phyloP scores from a whole-genome alignment of 2,113 vertebrate genomes.

The Macquaria ambigua region DNA sequence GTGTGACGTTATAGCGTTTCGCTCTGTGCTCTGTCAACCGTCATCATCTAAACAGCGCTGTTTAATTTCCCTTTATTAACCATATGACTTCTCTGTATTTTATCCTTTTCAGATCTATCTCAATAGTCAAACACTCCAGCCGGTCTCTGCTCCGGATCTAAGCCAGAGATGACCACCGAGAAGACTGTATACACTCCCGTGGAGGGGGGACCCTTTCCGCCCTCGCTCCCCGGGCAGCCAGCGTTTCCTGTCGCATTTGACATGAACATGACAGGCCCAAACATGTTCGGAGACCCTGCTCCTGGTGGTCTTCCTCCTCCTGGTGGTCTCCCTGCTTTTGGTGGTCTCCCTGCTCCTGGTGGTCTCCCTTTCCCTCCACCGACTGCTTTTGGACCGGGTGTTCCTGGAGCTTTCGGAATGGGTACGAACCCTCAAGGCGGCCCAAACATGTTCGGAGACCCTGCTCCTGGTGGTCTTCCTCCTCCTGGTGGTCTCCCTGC shows the following conservation, averaged over 20 bases:
- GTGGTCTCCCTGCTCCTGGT: not conserved
- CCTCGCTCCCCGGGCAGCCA: conserved; percentile 11
- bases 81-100: not conserved
- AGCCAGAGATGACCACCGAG: conserved; percentile 66
- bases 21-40: not conserved
- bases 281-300: conserved; percentile 15
- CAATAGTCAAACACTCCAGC: not conserved
- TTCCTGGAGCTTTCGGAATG: conserved; percentile 49
- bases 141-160: conserved; percentile 7
- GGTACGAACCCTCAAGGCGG: conserved; percentile 18
- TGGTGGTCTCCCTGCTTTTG: not conserved
- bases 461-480: no score
- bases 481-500: not conserved
- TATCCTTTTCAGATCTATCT: not conserved
- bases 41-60: not conserved
- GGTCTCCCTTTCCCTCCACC: conserved; percentile 58
- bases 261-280: conserved; percentile 27
- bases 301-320: not conserved
- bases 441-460: no score
- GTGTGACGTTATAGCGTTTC: not conserved
- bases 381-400: conserved; percentile 56
- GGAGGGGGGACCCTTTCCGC: conserved; percentile 19
- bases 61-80: not conserved
- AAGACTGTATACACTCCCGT: conserved; percentile 51
- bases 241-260: conserved; percentile 50